phyloP scores from a whole-genome alignment of 2,888 invertebrate genomes.

The Drosophila kanekoi region DNA sequence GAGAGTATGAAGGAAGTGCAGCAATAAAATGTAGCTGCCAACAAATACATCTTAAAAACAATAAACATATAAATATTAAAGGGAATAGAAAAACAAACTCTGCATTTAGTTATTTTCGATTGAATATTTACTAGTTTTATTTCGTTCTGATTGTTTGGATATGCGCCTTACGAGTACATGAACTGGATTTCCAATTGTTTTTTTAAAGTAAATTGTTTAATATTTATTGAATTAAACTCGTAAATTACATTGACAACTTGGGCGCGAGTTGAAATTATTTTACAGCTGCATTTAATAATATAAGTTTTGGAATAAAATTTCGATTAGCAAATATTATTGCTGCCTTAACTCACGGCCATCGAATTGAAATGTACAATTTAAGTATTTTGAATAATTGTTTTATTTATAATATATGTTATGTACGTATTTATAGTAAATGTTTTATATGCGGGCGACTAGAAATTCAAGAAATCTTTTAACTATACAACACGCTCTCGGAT shows the following conservation, averaged over 20 bases:
- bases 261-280: slow-evolving; percentile 28
- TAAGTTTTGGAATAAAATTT: slow-evolving; percentile 29
- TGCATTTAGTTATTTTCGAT: slow-evolving; percentile 16
- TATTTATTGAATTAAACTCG: slow-evolving; percentile 25
- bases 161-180: slow-evolving; percentile 65
- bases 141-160: slow-evolving; percentile 77
- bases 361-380: slow-evolving; percentile 52
- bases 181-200: slow-evolving; percentile 48
- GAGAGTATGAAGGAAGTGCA: too few species aligned
- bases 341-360: slow-evolving; percentile 42
- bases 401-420: slow-evolving; percentile 34
- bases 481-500: slow-evolving; percentile 61
- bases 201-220: slow-evolving; percentile 39
- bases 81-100: too few species aligned
- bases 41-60: neutral
- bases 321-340: slow-evolving; percentile 38
- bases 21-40: neutral
- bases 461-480: slow-evolving; percentile 75
- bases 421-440: slow-evolving; percentile 60
- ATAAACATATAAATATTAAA: neutral
- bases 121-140: slow-evolving; percentile 74
- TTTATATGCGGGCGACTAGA: slow-evolving; percentile 80
- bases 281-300: slow-evolving; percentile 11
- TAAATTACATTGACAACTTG: slow-evolving; percentile 39
- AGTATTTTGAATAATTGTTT: slow-evolving; percentile 47